These are phyloP conservation scores for Chorisops tibialis DNA, from an alignment of 2,888 invertebrate species.

Conservation along the genomic window DNA sequence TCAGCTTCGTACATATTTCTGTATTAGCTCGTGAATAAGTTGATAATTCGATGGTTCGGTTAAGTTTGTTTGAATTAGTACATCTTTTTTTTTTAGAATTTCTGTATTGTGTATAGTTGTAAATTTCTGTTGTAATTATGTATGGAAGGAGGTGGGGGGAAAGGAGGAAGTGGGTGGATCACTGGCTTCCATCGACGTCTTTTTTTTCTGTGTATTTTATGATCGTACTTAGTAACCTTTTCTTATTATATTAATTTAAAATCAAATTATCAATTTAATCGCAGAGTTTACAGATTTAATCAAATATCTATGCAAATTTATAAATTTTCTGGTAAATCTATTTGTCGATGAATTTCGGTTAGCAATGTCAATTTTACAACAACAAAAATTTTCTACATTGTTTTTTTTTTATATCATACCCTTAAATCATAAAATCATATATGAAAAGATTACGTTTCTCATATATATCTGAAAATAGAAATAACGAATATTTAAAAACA, in stretches of 20 bases:
- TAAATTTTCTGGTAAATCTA: not conserved
- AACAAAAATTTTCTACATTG: not conserved
- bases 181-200: too few species aligned
- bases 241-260: not conserved
- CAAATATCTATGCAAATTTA: not conserved
- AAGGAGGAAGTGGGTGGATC: too few species aligned
- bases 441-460: conserved; percentile 9
- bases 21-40: conserved; percentile 1
- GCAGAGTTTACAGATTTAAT: not conserved
- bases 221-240: too few species aligned
- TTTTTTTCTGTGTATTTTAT: too few species aligned
- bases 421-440: conserved; percentile 17
- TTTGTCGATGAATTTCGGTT: conserved; percentile 15
- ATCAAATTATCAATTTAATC: conserved; percentile 13
- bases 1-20: conserved; percentile 5
- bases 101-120: too few species aligned
- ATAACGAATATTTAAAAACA: conserved; percentile 15
- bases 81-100: too few species aligned
- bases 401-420: conserved; percentile 21
- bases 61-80: too few species aligned
- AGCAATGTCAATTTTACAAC: conserved; percentile 22
- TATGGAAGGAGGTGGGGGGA: too few species aligned
- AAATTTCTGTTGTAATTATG: too few species aligned
- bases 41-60: conserved; percentile 6
- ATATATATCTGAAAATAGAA: conserved; percentile 15